phyloP scores from a whole-genome alignment of 2,888 invertebrate species.

The Drosophila multiciliata region DNA sequence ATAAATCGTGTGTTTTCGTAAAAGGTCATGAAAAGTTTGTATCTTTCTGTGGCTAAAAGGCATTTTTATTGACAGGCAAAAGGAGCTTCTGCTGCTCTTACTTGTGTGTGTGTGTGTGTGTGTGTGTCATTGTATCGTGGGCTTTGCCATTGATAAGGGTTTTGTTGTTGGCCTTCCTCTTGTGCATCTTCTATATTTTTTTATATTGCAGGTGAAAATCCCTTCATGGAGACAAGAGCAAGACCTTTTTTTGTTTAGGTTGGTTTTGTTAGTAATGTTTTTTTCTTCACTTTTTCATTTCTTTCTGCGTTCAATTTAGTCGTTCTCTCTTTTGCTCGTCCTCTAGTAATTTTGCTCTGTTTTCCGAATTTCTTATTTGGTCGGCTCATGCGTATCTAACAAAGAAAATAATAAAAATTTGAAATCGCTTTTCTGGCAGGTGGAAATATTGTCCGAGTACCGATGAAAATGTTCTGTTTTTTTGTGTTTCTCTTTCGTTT shows the following conservation, averaged over 20 bases:
- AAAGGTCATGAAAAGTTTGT: slow-evolving; percentile 41
- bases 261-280: slow-evolving; percentile 32
- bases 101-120: slow-evolving; percentile 5
- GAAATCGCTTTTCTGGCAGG: slow-evolving; percentile 24
- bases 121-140: slow-evolving; percentile 26
- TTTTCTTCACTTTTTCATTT: slow-evolving; percentile 58
- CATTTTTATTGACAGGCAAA: slow-evolving; percentile 66
- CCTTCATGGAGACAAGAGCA: slow-evolving; percentile 62
- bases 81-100: slow-evolving; percentile 4
- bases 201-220: slow-evolving; percentile 68
- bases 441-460: slow-evolving; percentile 31
- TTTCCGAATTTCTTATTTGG: slow-evolving; percentile 14
- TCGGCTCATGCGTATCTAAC: slow-evolving; percentile 17
- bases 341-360: slow-evolving; percentile 13
- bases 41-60: slow-evolving; percentile 47
- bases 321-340: background rate
- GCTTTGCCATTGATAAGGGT: slow-evolving; percentile 69
- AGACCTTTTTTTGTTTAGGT: slow-evolving; percentile 15
- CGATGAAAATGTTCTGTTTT: slow-evolving; percentile 15
- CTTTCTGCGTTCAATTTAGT: slow-evolving; percentile 41
- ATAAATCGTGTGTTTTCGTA: slow-evolving; percentile 12
- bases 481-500: background rate
- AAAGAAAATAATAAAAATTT: slow-evolving; percentile 4
- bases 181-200: slow-evolving; percentile 4
- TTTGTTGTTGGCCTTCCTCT: slow-evolving; percentile 13